These are phyloP conservation scores for Tachina lurida DNA, from an alignment of 2,888 invertebrate genomes.

Conservation along the genomic window DNA sequence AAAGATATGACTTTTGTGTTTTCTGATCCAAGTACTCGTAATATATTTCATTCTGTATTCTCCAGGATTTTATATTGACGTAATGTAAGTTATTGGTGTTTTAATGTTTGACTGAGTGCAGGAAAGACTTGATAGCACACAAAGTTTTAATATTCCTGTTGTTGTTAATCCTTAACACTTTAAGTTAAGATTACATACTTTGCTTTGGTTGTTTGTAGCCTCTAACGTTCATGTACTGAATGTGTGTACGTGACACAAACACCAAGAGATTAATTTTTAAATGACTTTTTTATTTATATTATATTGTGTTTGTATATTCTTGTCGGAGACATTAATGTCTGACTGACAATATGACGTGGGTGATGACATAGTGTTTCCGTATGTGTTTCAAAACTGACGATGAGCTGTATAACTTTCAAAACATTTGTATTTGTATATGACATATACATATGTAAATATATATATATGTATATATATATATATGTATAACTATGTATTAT, in stretches of 20 bases:
- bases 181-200: slow-evolving; percentile 19
- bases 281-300: slow-evolving; percentile 74
- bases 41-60: too few species aligned
- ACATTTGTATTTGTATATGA: too few species aligned
- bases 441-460: too few species aligned
- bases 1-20: too few species aligned
- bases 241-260: slow-evolving; percentile 74
- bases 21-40: too few species aligned
- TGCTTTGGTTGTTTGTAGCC: slow-evolving; percentile 7
- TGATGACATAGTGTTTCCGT: background rate
- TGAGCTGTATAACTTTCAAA: slow-evolving; percentile 47
- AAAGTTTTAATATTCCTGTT: slow-evolving; percentile 26
- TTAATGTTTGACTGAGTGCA: too few species aligned
- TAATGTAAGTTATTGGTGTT: too few species aligned
- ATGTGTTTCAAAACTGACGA: slow-evolving; percentile 48
- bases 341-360: too few species aligned
- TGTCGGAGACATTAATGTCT: slow-evolving; percentile 59
- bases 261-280: slow-evolving; percentile 74
- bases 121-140: too few species aligned
- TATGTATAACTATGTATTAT: too few species aligned
- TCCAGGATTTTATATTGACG: too few species aligned
- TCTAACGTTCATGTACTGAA: background rate
- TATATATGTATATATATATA: too few species aligned
- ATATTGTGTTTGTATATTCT: slow-evolving; percentile 58
- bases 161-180: slow-evolving; percentile 42